Conservation (phyloP, 2,113 vertebrate genomes). For the Mastomys natalensis region DNA sequence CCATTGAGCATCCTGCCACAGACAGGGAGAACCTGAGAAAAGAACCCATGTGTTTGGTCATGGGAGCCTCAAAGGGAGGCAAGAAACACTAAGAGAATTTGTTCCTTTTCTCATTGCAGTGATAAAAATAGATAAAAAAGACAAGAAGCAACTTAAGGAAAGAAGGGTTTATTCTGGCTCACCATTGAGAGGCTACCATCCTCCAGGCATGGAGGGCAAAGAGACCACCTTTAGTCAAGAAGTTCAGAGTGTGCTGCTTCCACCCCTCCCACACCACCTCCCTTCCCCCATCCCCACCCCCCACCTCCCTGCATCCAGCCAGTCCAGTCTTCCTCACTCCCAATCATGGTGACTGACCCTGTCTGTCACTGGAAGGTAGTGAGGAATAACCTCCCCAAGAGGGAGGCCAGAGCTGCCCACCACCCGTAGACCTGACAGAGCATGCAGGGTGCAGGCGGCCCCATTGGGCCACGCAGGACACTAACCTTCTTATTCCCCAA, state of each 20-base stretch:
- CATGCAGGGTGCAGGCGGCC: constrained; percentile 71
- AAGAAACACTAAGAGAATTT: not conserved
- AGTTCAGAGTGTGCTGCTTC: not conserved
- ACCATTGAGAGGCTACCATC: not conserved
- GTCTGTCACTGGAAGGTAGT: constrained; percentile 85
- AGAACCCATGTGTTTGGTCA: not conserved
- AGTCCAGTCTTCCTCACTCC: constrained; percentile 87
- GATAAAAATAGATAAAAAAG: not conserved
- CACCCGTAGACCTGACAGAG: constrained; percentile 59
- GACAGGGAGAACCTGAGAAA: not conserved
- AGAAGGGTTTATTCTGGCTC: not conserved
- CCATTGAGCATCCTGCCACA: not conserved
- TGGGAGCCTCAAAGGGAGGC: not conserved
- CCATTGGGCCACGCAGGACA: constrained; percentile 73
- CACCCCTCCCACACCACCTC: too few relatives aligned
- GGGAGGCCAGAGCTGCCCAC: constrained; percentile 49
- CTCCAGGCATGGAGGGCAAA: not conserved
- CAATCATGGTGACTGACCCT: constrained; percentile 79
- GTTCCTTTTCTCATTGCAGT: not conserved
- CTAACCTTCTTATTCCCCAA: not conserved
- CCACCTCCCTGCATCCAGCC: constrained; percentile 62
- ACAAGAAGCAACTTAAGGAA: not conserved
- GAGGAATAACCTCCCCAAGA: constrained; percentile 56
- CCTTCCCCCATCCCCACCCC: not conserved
- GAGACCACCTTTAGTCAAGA: not conserved